Conservation (phyloP, 2,113 vertebrate species). For the Narcine bancroftii region DNA sequence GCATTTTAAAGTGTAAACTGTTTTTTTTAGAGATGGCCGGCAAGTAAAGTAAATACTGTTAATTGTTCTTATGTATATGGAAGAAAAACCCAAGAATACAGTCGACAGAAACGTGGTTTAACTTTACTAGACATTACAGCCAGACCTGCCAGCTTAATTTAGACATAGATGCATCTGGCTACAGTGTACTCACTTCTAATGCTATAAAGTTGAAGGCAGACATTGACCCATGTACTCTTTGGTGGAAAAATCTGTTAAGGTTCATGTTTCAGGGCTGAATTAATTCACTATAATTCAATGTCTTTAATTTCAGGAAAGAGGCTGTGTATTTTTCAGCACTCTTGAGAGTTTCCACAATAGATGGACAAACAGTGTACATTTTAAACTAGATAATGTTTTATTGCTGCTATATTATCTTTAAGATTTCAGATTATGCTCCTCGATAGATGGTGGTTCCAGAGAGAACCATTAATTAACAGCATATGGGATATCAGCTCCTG, state of each 20-base stretch:
- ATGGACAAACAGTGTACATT: background rate
- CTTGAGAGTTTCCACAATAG: background rate
- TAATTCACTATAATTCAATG: slow-evolving; percentile 28
- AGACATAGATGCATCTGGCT: slow-evolving; percentile 15
- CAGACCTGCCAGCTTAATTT: slow-evolving; percentile 28
- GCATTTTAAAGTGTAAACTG: background rate
- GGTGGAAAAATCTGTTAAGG: slow-evolving; percentile 35
- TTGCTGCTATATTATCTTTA: background rate
- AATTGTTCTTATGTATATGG: background rate
- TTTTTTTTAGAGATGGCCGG: background rate
- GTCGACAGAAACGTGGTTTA: background rate
- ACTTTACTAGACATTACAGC: slow-evolving; percentile 1
- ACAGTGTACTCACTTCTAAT: slow-evolving; percentile 30
- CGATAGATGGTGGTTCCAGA: no score
- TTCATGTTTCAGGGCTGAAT: slow-evolving; percentile 26
- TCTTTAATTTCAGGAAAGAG: slow-evolving; percentile 6
- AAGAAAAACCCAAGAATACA: background rate
- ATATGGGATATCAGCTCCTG: no score
- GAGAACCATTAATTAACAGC: no score
- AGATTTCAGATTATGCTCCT: background rate
- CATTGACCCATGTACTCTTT: slow-evolving; percentile 16
- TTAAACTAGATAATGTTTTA: background rate
- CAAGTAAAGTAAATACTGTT: background rate
- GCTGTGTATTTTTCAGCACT: background rate
- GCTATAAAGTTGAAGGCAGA: background rate